Base-by-base conservation (phyloP, 1,140 invertebrate genomes). In the Luehdorfia chinensis region DNA sequence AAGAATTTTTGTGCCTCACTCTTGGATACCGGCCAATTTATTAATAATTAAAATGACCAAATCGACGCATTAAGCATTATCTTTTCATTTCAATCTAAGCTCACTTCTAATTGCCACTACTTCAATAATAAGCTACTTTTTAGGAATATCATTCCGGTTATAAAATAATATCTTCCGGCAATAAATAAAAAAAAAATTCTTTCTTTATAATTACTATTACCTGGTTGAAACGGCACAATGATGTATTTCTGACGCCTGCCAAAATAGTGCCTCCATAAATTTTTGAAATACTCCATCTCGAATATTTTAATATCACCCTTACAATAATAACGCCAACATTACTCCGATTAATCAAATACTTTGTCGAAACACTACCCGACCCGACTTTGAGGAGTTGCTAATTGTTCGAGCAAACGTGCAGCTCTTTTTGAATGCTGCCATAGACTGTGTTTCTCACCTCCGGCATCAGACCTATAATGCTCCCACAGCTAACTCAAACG, bases 191-290 rank as follows among this genome's bases (percentile, higher is more conserved):
- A n/a, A n/a, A n/a, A n/a, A n/a, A n/a, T n/a, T n/a, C n/a, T n/a
- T n/a, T n/a, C n/a, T n/a, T n/a, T n/a, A n/a, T n/a, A n/a, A n/a
- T n/a, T n/a, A n/a, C n/a, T n/a, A n/a, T 47, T 74, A 85, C 81
- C 77, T 77, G 81, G 81, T 27, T 79, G 66, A 63, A 79, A 85
- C 2, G 78, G 81, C 27, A 85, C 66, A 39, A 85, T 79, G 15
- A 76, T 67, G 47, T 63, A 76, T 56, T 74, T 85, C 7, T 63
- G 60, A 8, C 64, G 63, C 15, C 60, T 56, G 39, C 72, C 74
- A 55, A 85, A 79, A 54, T 66, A 78, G 16, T 66, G 53, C 18
- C 68, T 64, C 78, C 78, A 85, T 33, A 77, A 60, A 51, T 70
- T 70, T 55, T 75, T 83, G 11, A 85, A 28, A 41, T 79, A 79